A percentile compares a stretch with the other conserved stretches of the same genome.
Evolutionary conservation across 2,113 vertebrate genomes (phyloP).

Genomic region (Mellivora capensis): DNA sequence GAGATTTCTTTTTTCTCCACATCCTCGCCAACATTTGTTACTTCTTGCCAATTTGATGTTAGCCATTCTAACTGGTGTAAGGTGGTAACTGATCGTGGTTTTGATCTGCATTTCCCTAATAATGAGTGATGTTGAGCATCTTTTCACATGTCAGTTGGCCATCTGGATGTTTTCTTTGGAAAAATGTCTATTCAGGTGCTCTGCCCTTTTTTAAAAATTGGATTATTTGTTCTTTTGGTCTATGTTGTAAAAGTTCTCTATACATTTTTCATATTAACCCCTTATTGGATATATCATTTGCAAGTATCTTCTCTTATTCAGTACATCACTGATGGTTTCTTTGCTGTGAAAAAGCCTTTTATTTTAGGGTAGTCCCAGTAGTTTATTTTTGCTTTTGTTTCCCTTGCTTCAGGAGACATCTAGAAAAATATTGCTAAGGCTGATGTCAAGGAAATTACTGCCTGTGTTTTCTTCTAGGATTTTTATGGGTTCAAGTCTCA

Average conservation of each 20-base stretch:
- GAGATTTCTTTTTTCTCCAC: neutral
- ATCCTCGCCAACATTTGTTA: neutral
- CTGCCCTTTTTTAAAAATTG: neutral
- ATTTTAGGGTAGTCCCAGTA: neutral
- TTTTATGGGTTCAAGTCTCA: neutral
- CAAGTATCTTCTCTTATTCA: neutral
- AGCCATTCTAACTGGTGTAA: neutral
- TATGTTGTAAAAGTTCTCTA: neutral
- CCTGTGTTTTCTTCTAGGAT: neutral
- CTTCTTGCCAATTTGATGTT: neutral
- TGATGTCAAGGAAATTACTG: neutral
- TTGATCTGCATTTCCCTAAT: neutral
- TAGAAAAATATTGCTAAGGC: neutral
- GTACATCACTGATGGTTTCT: neutral
- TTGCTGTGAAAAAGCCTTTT: neutral
- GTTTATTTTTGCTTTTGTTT: neutral
- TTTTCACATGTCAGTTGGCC: neutral
- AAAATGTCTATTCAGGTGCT: neutral
- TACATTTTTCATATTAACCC: neutral
- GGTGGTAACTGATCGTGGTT: neutral
- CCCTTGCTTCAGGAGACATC: neutral
- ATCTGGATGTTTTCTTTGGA: neutral
- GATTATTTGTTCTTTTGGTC: neutral
- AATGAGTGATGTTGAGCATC: neutral
- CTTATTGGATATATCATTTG: neutral